These are phyloP conservation scores for Campaea margaritaria DNA, from an alignment of 2,888 invertebrate species.

Conservation along the genomic window DNA sequence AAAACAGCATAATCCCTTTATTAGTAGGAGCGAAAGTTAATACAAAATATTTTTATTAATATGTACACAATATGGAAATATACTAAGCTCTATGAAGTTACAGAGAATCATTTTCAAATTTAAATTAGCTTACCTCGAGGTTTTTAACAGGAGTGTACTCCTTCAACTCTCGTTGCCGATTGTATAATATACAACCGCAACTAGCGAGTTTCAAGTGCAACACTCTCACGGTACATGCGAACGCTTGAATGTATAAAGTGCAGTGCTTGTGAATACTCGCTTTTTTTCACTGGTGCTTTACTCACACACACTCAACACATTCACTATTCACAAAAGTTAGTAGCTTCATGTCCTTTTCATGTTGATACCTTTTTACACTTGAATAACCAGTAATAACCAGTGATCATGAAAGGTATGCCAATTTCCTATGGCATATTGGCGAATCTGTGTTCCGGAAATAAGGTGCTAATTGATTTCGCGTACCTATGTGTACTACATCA, in stretches of 20 bases:
- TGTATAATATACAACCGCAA: conserved; percentile 24
- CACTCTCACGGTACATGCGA: conserved; percentile 34
- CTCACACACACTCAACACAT: background rate
- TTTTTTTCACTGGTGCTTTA: conserved; percentile 16
- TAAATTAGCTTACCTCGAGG: conserved; percentile 12
- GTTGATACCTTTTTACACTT: conserved; percentile 24
- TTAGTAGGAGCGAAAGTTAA: no score
- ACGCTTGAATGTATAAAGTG: conserved; percentile 33
- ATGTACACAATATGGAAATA: no score
- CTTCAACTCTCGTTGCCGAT: conserved; percentile 21
- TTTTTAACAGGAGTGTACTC: conserved; percentile 13
- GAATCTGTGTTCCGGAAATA: conserved; percentile 40
- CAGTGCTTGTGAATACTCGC: no score
- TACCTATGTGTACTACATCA: conserved; percentile 3
- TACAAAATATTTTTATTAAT: no score
- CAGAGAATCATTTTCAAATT: background rate
- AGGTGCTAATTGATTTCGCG: conserved; percentile 27
- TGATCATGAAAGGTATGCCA: conserved; percentile 44
- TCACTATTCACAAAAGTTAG: conserved; percentile 9
- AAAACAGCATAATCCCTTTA: no score
- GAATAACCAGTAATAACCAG: conserved; percentile 34
- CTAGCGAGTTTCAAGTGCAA: conserved; percentile 36
- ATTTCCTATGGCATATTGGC: conserved; percentile 63
- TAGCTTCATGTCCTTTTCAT: conserved; percentile 27
- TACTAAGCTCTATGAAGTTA: no score